Base-by-base conservation (phyloP, 2,113 vertebrate genomes). In the Brachyistius frenatus region DNA sequence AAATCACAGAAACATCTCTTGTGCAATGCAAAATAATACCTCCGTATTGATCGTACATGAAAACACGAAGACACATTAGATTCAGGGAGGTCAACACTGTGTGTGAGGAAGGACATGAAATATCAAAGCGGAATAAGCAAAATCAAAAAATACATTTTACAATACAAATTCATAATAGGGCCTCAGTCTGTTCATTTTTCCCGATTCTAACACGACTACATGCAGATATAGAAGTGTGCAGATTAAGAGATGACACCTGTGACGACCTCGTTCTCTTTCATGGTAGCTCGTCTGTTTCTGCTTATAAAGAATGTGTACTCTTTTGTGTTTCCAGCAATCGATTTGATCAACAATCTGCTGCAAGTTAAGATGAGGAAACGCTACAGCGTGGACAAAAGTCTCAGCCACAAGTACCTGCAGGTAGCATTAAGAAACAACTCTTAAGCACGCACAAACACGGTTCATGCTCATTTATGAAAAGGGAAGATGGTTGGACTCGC, bases 291-390 rank as follows among this genome's bases (percentile, higher is more conserved):
- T 5, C 5, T 44, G 10, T 44, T 44, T 3, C 41, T 44, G 41
- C 23, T 23, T 23, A 23, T 23, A 23, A 44, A 44, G 3, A 2
- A 54, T 75, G 30, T 66, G 3, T 78, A 1, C 67, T 4, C 2
- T 32, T 74, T 76, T 79, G 5, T 73, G 44, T 76, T 78, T 31
- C 7, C 82, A 98, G 97, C 97, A 37, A 98, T 94, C 5, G 97
- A 98, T 85, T 93, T 98, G 89, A 98, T 98, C 93, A 98, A 97
- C 92, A 98, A 98, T 91, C 89, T 98, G 73, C 95, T 98, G 14
- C 97, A 98, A 88, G 97, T 98, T 60, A 97, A 97, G 92, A 97
- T 98, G 97, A 95, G 97, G 88, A 98, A 98, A 88, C 96, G 97
- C 69, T 98, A 95, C 92, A 98, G 97, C 1, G 97, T 98, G 55